These are phyloP conservation scores for Catharus ustulatus DNA, from an alignment of 2,797 vertebrate genomes.

Conservation along the genomic window DNA sequence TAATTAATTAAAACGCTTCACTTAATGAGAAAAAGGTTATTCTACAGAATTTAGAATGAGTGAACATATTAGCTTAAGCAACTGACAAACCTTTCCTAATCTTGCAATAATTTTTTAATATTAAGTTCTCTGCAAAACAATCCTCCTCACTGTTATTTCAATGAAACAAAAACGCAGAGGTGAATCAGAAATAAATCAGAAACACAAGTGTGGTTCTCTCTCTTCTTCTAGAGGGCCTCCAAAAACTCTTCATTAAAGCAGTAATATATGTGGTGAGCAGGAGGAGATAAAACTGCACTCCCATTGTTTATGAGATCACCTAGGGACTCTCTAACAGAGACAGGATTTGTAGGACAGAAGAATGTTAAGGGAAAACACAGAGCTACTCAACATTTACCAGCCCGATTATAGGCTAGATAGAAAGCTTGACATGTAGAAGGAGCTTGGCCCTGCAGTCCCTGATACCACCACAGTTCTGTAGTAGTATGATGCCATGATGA, in stretches of 20 bases:
- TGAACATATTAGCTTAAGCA: conserved; percentile 9
- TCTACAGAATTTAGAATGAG: neutral
- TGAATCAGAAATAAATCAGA: neutral
- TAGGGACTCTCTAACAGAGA: neutral
- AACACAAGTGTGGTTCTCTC: neutral
- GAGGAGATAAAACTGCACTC: neutral
- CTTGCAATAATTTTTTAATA: neutral
- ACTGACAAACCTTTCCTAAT: neutral
- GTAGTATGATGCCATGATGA: neutral
- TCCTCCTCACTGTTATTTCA: neutral
- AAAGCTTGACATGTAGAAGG: neutral
- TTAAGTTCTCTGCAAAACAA: neutral
- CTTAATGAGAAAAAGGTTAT: conserved; percentile 37
- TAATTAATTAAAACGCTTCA: conserved; percentile 15
- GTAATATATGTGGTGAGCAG: neutral
- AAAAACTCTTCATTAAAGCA: neutral
- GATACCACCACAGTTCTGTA: neutral
- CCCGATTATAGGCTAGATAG: neutral
- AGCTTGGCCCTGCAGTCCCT: neutral
- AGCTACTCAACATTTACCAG: neutral
- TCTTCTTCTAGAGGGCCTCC: neutral
- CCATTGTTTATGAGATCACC: neutral
- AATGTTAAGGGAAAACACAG: neutral
- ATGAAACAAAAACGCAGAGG: neutral
- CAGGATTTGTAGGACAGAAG: neutral